These are phyloP conservation scores for Anaspis maculata DNA, from an alignment of 2,888 invertebrate genomes.

Conservation along the genomic window DNA sequence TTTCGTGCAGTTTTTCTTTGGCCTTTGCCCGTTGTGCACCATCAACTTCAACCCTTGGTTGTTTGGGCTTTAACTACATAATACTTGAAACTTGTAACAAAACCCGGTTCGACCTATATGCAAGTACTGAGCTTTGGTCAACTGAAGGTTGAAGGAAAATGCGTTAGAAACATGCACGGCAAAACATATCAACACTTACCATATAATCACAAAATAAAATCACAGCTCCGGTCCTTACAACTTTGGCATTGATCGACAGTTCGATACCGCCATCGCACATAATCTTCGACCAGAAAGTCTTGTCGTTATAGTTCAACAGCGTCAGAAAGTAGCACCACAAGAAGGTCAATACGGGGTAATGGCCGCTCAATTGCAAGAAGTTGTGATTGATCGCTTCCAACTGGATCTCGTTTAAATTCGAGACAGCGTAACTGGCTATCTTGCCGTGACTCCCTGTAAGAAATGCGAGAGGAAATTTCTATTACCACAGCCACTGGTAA, in stretches of 20 bases:
- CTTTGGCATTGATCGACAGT: constrained; percentile 49
- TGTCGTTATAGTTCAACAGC: constrained; percentile 61
- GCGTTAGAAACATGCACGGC: constrained; percentile 2
- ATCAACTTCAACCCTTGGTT: too few species aligned
- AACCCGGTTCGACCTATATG: too few species aligned
- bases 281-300: constrained; percentile 54
- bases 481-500: too few species aligned
- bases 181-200: constrained; percentile 48
- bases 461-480: too few species aligned
- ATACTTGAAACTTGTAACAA: too few species aligned
- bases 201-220: constrained; percentile 74
- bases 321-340: constrained; percentile 75
- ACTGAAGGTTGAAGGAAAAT: constrained; percentile 4
- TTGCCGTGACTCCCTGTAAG: constrained; percentile 46
- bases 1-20: too few species aligned
- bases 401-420: constrained; percentile 35
- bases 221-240: constrained; percentile 58
- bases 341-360: constrained; percentile 59
- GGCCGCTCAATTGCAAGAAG: constrained; percentile 48
- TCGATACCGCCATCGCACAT: constrained; percentile 21
- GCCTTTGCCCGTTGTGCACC: too few species aligned
- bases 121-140: too few species aligned
- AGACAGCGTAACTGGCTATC: constrained; percentile 49
- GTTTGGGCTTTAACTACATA: too few species aligned
- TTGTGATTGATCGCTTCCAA: constrained; percentile 48